A percentile compares a stretch with the other conserved stretches of the same genome.
Evolutionary conservation across 2,888 invertebrate species (phyloP).

Genomic region (Lycaena phlaeas): DNA sequence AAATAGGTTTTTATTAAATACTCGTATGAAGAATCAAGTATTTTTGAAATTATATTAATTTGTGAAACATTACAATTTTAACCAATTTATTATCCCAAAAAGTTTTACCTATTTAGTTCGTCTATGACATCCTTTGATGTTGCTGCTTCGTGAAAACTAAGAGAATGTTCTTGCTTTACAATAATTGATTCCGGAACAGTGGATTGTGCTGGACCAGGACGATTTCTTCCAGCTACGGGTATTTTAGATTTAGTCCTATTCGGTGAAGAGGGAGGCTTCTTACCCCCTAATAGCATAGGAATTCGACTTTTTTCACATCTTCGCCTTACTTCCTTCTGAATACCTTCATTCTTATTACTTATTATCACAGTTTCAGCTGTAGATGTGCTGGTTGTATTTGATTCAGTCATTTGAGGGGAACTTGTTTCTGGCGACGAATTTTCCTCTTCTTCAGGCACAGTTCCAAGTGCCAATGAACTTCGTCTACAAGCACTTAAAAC

Average conservation of each 20-base stretch:
- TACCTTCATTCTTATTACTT: constrained; percentile 67
- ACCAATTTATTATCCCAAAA: too few relatives aligned
- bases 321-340: constrained; percentile 45
- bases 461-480: constrained; percentile 61
- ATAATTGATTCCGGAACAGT: constrained; percentile 49
- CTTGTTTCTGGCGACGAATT: constrained; percentile 62
- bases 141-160: constrained; percentile 82
- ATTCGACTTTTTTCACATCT: constrained; percentile 72
- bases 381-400: constrained; percentile 77
- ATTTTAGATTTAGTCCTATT: constrained; percentile 52
- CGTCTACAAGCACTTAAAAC: constrained; percentile 58
- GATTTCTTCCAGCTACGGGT: constrained; percentile 45
- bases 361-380: constrained; percentile 82
- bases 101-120: constrained; percentile 74
- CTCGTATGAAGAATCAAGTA: too few relatives aligned
- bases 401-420: constrained; percentile 76
- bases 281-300: constrained; percentile 64
- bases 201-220: constrained; percentile 30
- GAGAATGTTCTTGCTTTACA: constrained; percentile 70
- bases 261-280: constrained; percentile 62
- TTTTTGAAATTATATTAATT: too few relatives aligned
- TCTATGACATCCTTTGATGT: constrained; percentile 85
- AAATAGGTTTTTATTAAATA: too few relatives aligned
- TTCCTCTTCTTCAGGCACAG: constrained; percentile 78
- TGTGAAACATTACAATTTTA: too few relatives aligned